Evolutionary conservation across 2,797 vertebrate genomes (phyloP).

Genomic region (Hyperoplus immaculatus): DNA sequence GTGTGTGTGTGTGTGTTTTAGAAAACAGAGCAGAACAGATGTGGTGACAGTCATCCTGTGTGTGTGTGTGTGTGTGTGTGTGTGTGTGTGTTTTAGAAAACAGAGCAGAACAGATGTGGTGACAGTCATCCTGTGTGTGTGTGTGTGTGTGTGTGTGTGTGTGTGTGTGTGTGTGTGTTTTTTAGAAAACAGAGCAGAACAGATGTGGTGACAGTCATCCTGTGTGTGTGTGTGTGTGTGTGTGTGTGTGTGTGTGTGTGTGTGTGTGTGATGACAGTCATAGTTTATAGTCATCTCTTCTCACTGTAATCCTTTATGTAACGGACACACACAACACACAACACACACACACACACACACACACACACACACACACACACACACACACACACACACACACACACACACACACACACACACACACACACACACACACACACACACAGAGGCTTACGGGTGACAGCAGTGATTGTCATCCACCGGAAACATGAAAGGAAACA

Average conservation of each 20-base stretch:
- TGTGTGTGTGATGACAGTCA: slow-evolving; percentile 49
- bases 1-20: slow-evolving; percentile 1
- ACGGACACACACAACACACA: slow-evolving; percentile 8
- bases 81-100: slow-evolving; percentile 19
- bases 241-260: too few species aligned
- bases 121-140: not conserved
- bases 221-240: not conserved
- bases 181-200: slow-evolving; percentile 38
- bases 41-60: slow-evolving; percentile 18
- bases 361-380: too few species aligned
- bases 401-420: too few species aligned
- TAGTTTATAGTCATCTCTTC: slow-evolving; percentile 39
- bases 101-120: slow-evolving; percentile 61
- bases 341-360: too few species aligned
- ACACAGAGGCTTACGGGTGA: too few species aligned
- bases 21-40: slow-evolving; percentile 58
- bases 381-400: too few species aligned
- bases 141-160: not conserved
- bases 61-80: not conserved
- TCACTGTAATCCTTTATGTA: slow-evolving; percentile 74
- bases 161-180: not conserved
- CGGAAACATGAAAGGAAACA: too few species aligned
- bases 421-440: too few species aligned
- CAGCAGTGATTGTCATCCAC: too few species aligned
- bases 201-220: slow-evolving; percentile 51